Percentiles rank a stretch among this genome's conserved stretches.
Conservation (phyloP, 2,113 vertebrate genomes). For the Bufo bufo region DNA sequence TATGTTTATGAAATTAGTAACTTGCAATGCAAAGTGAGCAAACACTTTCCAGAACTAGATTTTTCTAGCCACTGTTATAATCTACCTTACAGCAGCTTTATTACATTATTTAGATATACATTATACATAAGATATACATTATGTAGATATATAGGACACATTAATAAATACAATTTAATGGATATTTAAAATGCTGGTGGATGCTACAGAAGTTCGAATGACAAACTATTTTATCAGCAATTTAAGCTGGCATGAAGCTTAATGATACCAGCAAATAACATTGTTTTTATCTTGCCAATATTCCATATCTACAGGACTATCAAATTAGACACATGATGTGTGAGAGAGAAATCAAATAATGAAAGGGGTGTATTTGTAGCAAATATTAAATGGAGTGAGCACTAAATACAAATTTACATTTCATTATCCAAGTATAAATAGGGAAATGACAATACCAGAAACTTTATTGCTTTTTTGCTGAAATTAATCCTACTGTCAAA, state of each 20-base stretch:
- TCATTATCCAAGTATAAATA: constrained; percentile 48
- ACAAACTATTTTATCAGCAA: neutral
- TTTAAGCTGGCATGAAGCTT: neutral
- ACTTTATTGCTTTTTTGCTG: constrained; percentile 46
- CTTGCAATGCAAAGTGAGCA: neutral
- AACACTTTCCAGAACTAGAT: neutral
- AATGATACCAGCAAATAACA: constrained; percentile 43
- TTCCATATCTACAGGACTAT: constrained; percentile 40
- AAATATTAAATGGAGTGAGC: constrained; percentile 44
- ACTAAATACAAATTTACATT: constrained; percentile 54
- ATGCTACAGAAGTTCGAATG: neutral
- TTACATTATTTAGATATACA: neutral
- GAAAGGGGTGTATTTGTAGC: constrained; percentile 37
- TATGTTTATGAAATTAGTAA: neutral
- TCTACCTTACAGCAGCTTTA: neutral
- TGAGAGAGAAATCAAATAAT: constrained; percentile 43
- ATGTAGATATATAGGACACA: neutral
- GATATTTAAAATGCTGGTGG: neutral
- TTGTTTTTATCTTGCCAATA: constrained; percentile 26
- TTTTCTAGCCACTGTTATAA: neutral
- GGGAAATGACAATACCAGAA: constrained; percentile 46
- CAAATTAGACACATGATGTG: constrained; percentile 40
- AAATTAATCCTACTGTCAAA: constrained; percentile 48
- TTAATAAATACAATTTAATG: neutral
- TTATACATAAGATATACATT: neutral